Conservation (phyloP, 1,140 invertebrate genomes). For the Bombus superbus region DNA sequence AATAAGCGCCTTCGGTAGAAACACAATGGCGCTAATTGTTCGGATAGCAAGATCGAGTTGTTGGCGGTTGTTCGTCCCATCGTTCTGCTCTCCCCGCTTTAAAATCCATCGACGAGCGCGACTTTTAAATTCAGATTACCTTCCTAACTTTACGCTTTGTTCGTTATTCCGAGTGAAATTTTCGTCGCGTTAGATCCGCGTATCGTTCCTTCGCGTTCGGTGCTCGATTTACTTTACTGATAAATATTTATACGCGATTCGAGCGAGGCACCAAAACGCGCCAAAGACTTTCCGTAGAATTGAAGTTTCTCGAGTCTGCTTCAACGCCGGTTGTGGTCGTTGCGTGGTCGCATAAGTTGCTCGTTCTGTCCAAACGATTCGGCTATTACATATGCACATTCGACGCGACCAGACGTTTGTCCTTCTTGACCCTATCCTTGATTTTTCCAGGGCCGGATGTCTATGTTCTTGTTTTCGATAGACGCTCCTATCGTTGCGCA, state of each 20-base stretch:
- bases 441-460: background rate
- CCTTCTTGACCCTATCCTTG: constrained; percentile 55
- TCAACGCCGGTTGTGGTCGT: background rate
- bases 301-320: background rate
- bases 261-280: background rate
- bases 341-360: constrained; percentile 18
- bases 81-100: background rate
- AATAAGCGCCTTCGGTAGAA: background rate
- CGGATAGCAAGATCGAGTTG: background rate
- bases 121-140: constrained; percentile 6
- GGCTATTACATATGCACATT: constrained; percentile 64
- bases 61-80: background rate
- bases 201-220: background rate
- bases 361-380: background rate
- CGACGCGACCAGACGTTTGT: constrained; percentile 35
- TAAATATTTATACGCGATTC: constrained; percentile 39
- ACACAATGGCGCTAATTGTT: constrained; percentile 36
- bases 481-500: too few relatives aligned
- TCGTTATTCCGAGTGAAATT: background rate
- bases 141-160: background rate
- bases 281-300: constrained; percentile 31
- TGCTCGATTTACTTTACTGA: background rate
- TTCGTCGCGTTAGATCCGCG: background rate
- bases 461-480: background rate
- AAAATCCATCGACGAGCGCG: background rate